Percentiles rank a stretch among this genome's conserved stretches.
These are phyloP conservation scores for Psettodes erumei DNA, from an alignment of 2,113 vertebrate genomes.

Conservation along the genomic window DNA sequence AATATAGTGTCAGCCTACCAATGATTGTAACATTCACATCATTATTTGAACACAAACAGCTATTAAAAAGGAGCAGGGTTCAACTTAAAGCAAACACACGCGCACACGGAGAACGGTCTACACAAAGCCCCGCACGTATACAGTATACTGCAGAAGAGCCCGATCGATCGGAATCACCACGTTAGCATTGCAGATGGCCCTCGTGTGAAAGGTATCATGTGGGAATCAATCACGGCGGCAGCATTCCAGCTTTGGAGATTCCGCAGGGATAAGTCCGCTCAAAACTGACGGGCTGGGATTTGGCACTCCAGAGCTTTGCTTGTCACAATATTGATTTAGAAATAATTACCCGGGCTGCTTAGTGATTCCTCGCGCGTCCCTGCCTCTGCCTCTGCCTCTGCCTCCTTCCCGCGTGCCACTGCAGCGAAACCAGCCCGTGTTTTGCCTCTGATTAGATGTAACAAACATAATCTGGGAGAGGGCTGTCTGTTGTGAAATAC, in stretches of 20 bases:
- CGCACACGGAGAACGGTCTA: neutral
- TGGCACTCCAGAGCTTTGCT: slow-evolving; percentile 73
- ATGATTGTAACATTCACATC: slow-evolving; percentile 12
- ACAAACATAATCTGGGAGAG: slow-evolving; percentile 62
- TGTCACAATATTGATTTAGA: slow-evolving; percentile 83
- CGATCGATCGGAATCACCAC: slow-evolving; percentile 64
- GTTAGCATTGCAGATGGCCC: slow-evolving; percentile 74
- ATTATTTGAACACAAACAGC: slow-evolving; percentile 16
- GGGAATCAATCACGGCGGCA: slow-evolving; percentile 72
- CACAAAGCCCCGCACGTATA: slow-evolving; percentile 4
- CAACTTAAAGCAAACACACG: slow-evolving; percentile 9
- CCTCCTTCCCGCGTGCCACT: slow-evolving; percentile 39
- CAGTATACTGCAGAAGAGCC: slow-evolving; percentile 13
- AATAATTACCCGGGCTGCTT: slow-evolving; percentile 81
- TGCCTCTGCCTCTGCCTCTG: slow-evolving; percentile 43
- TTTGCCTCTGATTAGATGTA: slow-evolving; percentile 64
- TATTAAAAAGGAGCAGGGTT: slow-evolving; percentile 3
- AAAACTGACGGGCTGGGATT: slow-evolving; percentile 69
- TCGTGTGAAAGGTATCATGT: slow-evolving; percentile 71
- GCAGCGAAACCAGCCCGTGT: slow-evolving; percentile 34
- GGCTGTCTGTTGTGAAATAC: slow-evolving; percentile 64
- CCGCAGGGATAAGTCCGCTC: slow-evolving; percentile 63
- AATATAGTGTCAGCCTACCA: slow-evolving; percentile 6
- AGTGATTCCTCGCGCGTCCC: slow-evolving; percentile 69
- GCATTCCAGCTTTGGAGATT: slow-evolving; percentile 59